phyloP scores from a whole-genome alignment of 2,113 vertebrate species.

The Grantiella picta region DNA sequence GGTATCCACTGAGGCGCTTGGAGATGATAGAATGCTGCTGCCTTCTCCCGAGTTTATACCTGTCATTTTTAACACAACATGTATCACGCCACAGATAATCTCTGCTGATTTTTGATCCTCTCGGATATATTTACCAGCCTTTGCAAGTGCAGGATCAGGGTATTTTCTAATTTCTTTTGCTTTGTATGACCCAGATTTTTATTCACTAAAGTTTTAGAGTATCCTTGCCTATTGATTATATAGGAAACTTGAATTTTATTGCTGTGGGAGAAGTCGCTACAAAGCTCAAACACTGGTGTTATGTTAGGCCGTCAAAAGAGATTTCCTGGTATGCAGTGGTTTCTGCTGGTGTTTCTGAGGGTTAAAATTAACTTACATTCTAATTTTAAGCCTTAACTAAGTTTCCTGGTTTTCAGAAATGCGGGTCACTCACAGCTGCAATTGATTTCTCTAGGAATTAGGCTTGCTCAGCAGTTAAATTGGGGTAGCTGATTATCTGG shows the following conservation, averaged over 20 bases:
- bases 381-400: background rate
- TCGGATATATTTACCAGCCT: background rate
- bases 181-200: background rate
- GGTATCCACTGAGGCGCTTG: fast-evolving
- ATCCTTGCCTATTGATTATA: background rate
- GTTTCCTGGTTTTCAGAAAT: background rate
- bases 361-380: background rate
- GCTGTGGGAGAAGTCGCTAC: background rate
- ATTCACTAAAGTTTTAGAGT: background rate
- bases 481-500: background rate
- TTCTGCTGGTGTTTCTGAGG: background rate
- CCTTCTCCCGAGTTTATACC: background rate
- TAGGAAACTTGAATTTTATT: background rate
- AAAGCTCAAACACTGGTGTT: background rate
- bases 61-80: background rate
- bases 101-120: background rate
- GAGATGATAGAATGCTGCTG: background rate
- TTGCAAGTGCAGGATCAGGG: background rate
- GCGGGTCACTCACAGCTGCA: background rate
- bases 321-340: background rate
- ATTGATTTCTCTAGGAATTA: constrained; percentile 34
- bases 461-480: constrained; percentile 9
- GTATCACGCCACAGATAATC: background rate
- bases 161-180: background rate
- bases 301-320: background rate